Evolutionary conservation across 64 coral and sea anemone genomes (phyloP).

Genomic region (Catalaphyllia jardinei): DNA sequence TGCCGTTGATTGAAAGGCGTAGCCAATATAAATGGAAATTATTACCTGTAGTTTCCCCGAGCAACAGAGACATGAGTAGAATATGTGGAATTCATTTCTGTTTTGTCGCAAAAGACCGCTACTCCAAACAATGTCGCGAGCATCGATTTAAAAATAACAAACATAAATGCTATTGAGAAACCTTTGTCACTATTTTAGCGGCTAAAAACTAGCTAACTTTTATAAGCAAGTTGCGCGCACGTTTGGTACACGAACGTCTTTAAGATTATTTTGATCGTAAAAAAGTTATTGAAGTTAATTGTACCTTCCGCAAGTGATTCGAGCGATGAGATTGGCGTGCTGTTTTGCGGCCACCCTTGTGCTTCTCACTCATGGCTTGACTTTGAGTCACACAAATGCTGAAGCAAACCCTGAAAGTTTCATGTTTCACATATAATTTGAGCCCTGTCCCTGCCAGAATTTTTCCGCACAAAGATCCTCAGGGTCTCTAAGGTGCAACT

Average conservation of each 20-base stretch:
- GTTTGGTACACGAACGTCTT: neutral
- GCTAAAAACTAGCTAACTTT: neutral
- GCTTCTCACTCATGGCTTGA: neutral
- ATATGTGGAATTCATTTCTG: constrained; percentile 3
- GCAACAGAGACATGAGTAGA: neutral
- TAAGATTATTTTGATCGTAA: neutral
- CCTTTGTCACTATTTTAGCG: neutral
- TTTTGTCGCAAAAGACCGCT: neutral
- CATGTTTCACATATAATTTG: neutral
- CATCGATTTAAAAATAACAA: neutral
- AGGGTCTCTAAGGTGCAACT: neutral
- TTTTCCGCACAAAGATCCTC: neutral
- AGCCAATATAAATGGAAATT: neutral
- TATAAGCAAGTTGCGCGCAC: neutral
- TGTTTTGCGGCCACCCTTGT: neutral
- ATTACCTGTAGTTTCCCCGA: neutral
- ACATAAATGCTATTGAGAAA: neutral
- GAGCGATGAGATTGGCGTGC: too few relatives aligned
- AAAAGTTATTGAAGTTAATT: neutral
- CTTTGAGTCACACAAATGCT: neutral
- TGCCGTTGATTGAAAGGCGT: neutral
- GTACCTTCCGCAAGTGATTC: neutral
- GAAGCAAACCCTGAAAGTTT: neutral
- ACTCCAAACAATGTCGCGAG: neutral
- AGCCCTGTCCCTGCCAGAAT: neutral